phyloP scores from a whole-genome alignment of 2,113 vertebrate genomes.

The Porphyrio hochstetteri region DNA sequence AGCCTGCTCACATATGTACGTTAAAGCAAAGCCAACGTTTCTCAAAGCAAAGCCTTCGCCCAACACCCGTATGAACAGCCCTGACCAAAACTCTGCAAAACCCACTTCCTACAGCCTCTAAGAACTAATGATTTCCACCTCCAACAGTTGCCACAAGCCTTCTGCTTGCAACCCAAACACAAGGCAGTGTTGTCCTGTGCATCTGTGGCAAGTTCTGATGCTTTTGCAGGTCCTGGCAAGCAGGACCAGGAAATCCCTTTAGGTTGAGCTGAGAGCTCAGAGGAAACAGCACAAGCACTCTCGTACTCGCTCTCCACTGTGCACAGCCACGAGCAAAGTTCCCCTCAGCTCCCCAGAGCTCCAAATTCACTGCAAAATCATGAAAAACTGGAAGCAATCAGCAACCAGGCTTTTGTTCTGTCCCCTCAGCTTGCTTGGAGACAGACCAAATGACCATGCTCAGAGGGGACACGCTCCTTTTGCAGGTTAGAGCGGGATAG shows the following conservation, averaged over 20 bases:
- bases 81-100: background rate
- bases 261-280: background rate
- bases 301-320: accelerated
- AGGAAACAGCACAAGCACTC: accelerated
- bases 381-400: background rate
- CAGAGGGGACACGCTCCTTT: background rate
- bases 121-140: background rate
- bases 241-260: accelerated
- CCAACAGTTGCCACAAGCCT: background rate
- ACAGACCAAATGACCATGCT: accelerated
- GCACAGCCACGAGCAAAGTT: background rate
- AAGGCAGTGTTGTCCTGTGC: accelerated
- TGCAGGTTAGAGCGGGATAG: background rate
- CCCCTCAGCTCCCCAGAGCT: background rate
- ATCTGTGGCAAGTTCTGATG: background rate
- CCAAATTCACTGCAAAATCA: background rate
- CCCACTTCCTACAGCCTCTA: background rate
- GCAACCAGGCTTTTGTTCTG: background rate
- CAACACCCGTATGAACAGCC: background rate
- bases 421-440: background rate
- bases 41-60: background rate
- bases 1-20: accelerated
- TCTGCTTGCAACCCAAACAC: background rate
- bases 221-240: background rate
- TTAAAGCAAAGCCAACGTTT: background rate